phyloP scores from a whole-genome alignment of 2,797 vertebrate genomes.

The Rhinichthys osculus region DNA sequence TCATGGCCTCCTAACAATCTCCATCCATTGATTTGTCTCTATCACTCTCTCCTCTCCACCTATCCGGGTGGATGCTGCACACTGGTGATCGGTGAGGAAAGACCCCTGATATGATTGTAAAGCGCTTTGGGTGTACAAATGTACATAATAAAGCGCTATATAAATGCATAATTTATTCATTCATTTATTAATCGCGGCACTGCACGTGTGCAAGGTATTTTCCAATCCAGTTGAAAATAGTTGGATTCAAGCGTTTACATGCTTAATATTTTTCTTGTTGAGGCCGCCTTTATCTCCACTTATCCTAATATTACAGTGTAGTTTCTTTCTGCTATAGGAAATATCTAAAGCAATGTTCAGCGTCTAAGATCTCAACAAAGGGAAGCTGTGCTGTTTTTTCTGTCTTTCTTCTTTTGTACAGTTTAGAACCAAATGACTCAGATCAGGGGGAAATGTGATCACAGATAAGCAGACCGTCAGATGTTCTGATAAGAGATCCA shows the following conservation, averaged over 20 bases:
- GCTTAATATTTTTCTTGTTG: neutral
- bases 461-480: constrained; percentile 29
- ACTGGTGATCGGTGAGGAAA: no score
- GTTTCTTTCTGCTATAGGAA: neutral
- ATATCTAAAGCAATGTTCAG: neutral
- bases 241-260: neutral
- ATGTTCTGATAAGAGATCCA: constrained; percentile 35
- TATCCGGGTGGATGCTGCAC: neutral
- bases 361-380: neutral
- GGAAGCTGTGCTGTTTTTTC: neutral
- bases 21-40: neutral
- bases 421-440: constrained; percentile 45
- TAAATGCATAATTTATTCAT: neutral
- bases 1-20: neutral
- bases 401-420: neutral
- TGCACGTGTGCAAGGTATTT: neutral
- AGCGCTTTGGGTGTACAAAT: neutral
- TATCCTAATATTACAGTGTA: neutral
- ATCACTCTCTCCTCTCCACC: neutral
- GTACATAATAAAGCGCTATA: neutral
- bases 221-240: neutral
- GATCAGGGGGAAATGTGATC: constrained; percentile 40
- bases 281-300: neutral
- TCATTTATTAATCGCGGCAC: neutral
- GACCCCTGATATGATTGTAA: no score